Percentiles rank a stretch among this genome's conserved stretches.
These are phyloP conservation scores for Himalopsyche japonica DNA, from an alignment of 2,888 invertebrate genomes.

Conservation along the genomic window DNA sequence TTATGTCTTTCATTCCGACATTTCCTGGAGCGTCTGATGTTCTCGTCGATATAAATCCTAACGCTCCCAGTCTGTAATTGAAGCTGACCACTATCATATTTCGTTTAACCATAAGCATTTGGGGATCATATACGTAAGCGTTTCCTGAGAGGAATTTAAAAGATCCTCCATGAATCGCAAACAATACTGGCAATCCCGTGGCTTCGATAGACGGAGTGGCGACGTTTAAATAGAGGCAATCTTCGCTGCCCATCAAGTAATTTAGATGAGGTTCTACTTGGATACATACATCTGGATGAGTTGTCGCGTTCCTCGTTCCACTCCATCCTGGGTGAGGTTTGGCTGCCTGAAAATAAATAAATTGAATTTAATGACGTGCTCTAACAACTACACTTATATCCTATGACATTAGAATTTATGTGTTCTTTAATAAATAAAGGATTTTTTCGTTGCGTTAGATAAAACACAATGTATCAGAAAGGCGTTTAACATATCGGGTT, in stretches of 20 bases:
- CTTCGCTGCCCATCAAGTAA: slow-evolving; percentile 63
- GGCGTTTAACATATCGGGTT: too few species aligned
- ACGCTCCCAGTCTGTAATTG: slow-evolving; percentile 52
- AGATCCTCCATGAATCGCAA: slow-evolving; percentile 56
- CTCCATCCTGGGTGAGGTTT: slow-evolving; percentile 63
- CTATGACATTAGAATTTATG: too few species aligned
- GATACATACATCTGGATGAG: slow-evolving; percentile 64
- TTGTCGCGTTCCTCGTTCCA: slow-evolving; percentile 62
- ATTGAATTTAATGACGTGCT: background rate
- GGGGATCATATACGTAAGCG: slow-evolving; percentile 51
- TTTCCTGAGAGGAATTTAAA: slow-evolving; percentile 53
- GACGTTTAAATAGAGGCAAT: slow-evolving; percentile 71
- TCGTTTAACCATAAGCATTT: slow-evolving; percentile 49
- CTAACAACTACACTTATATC: too few species aligned
- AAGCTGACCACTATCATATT: slow-evolving; percentile 53
- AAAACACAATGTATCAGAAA: too few species aligned
- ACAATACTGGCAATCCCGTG: slow-evolving; percentile 50
- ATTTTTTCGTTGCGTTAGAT: too few species aligned
- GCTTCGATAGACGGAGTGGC: slow-evolving; percentile 63
- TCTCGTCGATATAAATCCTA: slow-evolving; percentile 55
- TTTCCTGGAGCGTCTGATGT: slow-evolving; percentile 53
- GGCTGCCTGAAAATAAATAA: slow-evolving; percentile 56
- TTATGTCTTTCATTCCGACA: slow-evolving; percentile 52
- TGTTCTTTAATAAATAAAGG: too few species aligned
- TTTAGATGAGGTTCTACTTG: too few species aligned